Evolutionary conservation across 2,888 invertebrate species (phyloP).

Genomic region (Cremastobaeus sp.): DNA sequence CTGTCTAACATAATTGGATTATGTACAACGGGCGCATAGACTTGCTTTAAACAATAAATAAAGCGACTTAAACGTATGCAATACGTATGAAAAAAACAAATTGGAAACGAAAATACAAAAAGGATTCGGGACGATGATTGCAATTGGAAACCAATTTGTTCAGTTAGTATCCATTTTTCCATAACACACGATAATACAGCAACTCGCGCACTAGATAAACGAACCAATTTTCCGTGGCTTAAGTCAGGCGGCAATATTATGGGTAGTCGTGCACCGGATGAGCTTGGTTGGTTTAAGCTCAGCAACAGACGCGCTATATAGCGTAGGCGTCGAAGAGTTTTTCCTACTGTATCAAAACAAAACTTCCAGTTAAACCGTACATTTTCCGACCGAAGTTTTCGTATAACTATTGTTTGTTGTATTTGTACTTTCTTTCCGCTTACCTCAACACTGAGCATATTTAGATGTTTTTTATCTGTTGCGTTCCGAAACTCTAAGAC

Average conservation of each 20-base stretch:
- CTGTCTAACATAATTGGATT: background rate
- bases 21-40: background rate
- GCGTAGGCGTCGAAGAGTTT: slow-evolving; percentile 39
- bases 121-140: slow-evolving; percentile 38
- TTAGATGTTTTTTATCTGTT: too few species aligned
- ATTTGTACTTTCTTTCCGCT: too few species aligned
- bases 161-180: slow-evolving; percentile 61
- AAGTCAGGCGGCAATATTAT: slow-evolving; percentile 71
- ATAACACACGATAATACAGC: slow-evolving; percentile 66
- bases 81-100: slow-evolving; percentile 20
- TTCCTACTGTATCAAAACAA: slow-evolving; percentile 45
- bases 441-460: too few species aligned
- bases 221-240: slow-evolving; percentile 74
- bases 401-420: slow-evolving; percentile 42
- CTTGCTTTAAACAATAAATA: background rate
- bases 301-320: slow-evolving; percentile 54
- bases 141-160: slow-evolving; percentile 55
- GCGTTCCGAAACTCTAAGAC: too few species aligned
- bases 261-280: slow-evolving; percentile 46
- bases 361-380: slow-evolving; percentile 25
- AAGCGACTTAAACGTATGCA: background rate
- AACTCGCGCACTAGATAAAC: slow-evolving; percentile 69
- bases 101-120: slow-evolving; percentile 34
- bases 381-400: slow-evolving; percentile 20
- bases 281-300: slow-evolving; percentile 61